These are phyloP conservation scores for Pogonocherus hispidulus DNA, from an alignment of 2,888 invertebrate species.

Conservation along the genomic window DNA sequence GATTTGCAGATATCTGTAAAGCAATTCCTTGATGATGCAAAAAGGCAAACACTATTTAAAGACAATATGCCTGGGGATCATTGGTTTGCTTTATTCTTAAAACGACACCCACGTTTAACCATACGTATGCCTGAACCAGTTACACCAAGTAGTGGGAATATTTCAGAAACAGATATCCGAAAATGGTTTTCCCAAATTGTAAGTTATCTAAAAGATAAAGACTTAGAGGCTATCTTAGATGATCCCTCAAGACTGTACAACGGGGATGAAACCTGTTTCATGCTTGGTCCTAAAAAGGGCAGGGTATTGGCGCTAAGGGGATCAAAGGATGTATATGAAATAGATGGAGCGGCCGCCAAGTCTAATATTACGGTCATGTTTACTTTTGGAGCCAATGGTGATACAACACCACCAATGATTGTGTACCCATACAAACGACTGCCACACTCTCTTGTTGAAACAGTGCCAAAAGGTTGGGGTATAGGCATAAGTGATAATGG, in stretches of 20 bases:
- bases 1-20: too few relatives aligned
- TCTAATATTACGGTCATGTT: constrained; percentile 60
- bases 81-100: too few relatives aligned
- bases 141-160: not conserved
- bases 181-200: constrained; percentile 32
- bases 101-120: too few relatives aligned
- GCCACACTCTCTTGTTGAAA: constrained; percentile 55
- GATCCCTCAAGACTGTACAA: constrained; percentile 59
- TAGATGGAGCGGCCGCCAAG: constrained; percentile 57
- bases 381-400: constrained; percentile 58
- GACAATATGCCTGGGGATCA: too few relatives aligned
- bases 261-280: constrained; percentile 61
- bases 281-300: constrained; percentile 57
- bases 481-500: constrained; percentile 63
- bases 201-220: constrained; percentile 43
- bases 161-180: not conserved
- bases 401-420: constrained; percentile 59
- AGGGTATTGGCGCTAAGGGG: constrained; percentile 50
- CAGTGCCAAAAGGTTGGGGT: constrained; percentile 62
- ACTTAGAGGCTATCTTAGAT: constrained; percentile 48
- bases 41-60: too few relatives aligned
- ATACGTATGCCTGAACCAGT: too few relatives aligned
- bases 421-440: constrained; percentile 62
- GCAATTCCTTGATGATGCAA: too few relatives aligned
- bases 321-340: constrained; percentile 55